Percentiles rank a stretch among this genome's conserved stretches.
Conservation (phyloP, 2,113 vertebrate species). For the rat (Rattus norvegicus) region DNA sequence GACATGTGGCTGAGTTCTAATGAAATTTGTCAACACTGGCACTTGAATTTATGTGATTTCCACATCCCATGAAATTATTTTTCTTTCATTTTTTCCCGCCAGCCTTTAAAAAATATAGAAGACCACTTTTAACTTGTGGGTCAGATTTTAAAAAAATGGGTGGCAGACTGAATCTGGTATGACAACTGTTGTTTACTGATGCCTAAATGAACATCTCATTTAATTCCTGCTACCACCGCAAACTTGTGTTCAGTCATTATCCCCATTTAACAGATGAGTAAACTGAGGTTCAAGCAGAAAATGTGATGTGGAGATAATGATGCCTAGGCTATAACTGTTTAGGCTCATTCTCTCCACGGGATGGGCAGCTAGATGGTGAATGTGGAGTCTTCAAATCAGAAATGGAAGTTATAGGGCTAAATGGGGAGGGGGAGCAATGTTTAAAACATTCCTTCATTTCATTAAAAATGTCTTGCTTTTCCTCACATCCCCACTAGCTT, state of each 20-base stretch:
- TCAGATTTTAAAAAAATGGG: neutral
- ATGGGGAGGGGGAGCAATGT: neutral
- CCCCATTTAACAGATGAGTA: neutral
- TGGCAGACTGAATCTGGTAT: neutral
- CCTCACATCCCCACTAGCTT: neutral
- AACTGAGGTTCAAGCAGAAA: neutral
- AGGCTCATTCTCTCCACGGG: neutral
- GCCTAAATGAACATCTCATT: neutral
- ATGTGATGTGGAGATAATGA: neutral
- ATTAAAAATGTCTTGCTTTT: neutral
- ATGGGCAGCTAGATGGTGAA: neutral
- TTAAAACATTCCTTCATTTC: neutral
- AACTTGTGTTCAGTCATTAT: neutral
- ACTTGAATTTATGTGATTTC: neutral
- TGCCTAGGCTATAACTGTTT: neutral
- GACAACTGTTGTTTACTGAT: fast-evolving
- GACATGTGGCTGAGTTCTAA: neutral
- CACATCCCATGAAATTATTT: neutral
- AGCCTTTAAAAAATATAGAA: slow-evolving; percentile 7
- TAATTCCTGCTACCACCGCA: neutral
- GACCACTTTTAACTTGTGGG: neutral
- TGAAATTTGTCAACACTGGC: neutral
- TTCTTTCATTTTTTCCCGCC: neutral
- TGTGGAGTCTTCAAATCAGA: neutral
- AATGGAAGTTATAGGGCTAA: neutral